Evolutionary conservation across 2,797 vertebrate genomes (phyloP).

Genomic region (Emydoidea blandingii): DNA sequence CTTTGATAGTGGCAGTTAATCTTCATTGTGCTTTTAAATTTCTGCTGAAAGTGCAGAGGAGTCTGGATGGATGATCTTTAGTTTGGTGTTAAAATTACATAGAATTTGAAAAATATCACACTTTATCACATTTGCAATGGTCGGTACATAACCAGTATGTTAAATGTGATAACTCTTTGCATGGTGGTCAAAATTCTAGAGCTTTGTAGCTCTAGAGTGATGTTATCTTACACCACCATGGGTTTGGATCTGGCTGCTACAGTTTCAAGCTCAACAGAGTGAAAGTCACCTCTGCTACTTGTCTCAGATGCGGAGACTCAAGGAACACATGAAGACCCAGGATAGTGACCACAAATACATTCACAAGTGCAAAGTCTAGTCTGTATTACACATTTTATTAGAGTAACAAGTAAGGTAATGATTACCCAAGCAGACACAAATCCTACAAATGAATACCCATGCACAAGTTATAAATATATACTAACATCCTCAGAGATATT

Average conservation of each 20-base stretch:
- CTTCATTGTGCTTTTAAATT: not conserved
- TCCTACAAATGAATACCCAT: not conserved
- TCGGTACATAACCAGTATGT: not conserved
- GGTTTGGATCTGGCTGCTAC: not conserved
- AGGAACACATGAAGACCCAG: not conserved
- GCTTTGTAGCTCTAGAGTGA: not conserved
- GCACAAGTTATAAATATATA: not conserved
- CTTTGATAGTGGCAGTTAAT: not conserved
- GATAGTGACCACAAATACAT: not conserved
- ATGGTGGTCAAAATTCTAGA: no score
- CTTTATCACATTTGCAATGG: not conserved
- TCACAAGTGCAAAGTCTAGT: not conserved
- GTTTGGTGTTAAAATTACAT: fast-evolving
- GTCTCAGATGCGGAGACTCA: not conserved
- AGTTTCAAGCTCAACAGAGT: not conserved
- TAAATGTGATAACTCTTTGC: not conserved
- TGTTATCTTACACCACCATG: not conserved
- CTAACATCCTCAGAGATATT: not conserved
- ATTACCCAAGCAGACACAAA: not conserved
- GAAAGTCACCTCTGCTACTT: not conserved
- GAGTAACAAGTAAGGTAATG: not conserved
- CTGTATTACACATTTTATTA: not conserved
- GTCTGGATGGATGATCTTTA: not conserved
- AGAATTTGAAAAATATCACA: not conserved
- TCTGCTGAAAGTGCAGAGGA: not conserved